Evolutionary conservation across 37 sponge, comb jelly and placozoan species (phyloP).

Genomic region (Trichoplax adhaerens): DNA sequence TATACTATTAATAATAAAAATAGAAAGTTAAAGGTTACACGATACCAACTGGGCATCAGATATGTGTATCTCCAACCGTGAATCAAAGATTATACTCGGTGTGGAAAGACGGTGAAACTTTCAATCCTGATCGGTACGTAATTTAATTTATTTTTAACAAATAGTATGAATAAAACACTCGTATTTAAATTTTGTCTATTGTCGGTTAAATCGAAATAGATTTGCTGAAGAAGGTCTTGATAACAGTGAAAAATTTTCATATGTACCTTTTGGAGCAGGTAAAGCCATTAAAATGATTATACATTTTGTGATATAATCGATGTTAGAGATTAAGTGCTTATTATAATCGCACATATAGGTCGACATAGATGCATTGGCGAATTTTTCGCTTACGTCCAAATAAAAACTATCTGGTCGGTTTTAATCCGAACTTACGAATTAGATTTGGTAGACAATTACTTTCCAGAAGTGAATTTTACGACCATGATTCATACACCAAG

Average conservation of each 20-base stretch:
- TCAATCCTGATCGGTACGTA: slow-evolving; percentile 52
- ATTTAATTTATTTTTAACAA: no score
- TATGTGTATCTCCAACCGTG: slow-evolving; percentile 75
- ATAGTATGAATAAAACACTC: no score
- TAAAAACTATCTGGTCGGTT: slow-evolving; percentile 71
- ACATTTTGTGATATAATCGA: slow-evolving; percentile 1
- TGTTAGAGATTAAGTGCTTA: neutral
- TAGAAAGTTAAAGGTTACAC: slow-evolving; percentile 33
- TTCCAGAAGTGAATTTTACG: slow-evolving; percentile 62
- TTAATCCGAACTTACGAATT: slow-evolving; percentile 67
- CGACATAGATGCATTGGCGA: slow-evolving; percentile 80
- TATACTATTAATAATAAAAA: no score
- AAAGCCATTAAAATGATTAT: neutral
- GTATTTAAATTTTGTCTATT: no score
- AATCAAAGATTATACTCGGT: slow-evolving; percentile 41
- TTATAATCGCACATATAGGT: slow-evolving; percentile 16
- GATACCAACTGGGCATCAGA: slow-evolving; percentile 73
- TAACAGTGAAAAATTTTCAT: slow-evolving; percentile 57
- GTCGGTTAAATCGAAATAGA: no score
- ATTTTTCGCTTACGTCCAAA: slow-evolving; percentile 70
- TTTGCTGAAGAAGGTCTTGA: neutral
- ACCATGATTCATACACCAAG: slow-evolving; percentile 86
- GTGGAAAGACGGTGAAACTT: slow-evolving; percentile 36
- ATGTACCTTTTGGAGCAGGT: slow-evolving; percentile 89
- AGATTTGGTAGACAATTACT: slow-evolving; percentile 54